phyloP scores from a whole-genome alignment of 2,797 vertebrate genomes.

The Brachyrhaphis roseni region DNA sequence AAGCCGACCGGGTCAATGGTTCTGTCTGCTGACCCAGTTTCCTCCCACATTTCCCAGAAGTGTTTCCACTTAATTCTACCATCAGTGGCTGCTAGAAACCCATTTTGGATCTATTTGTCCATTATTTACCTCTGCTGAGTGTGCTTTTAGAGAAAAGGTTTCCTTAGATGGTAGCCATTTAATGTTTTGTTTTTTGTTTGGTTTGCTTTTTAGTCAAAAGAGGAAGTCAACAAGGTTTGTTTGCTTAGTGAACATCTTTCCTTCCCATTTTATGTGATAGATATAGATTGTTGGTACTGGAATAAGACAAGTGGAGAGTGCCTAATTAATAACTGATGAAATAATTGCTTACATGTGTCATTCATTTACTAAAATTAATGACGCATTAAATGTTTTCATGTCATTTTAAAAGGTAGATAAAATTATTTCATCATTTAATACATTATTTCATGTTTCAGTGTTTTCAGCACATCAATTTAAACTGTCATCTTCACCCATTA shows the following conservation, averaged over 20 bases:
- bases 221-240: slow-evolving; percentile 76
- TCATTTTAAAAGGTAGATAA: too few relatives aligned
- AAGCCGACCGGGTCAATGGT: not conserved
- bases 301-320: too few relatives aligned
- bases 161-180: not conserved
- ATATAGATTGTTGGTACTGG: too few relatives aligned
- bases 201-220: slow-evolving; percentile 60
- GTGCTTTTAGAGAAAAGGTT: not conserved
- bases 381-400: too few relatives aligned
- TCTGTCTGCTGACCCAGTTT: slow-evolving; percentile 8
- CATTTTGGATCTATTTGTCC: slow-evolving; percentile 9
- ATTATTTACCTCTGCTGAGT: not conserved
- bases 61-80: not conserved
- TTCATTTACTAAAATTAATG: not conserved
- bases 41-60: slow-evolving; percentile 25
- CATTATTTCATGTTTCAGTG: too few relatives aligned
- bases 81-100: not conserved
- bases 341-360: not conserved
- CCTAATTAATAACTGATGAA: not conserved
- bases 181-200: slow-evolving; percentile 11
- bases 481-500: not conserved
- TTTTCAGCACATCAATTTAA: too few relatives aligned
- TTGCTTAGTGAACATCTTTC: not conserved
- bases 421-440: too few relatives aligned
- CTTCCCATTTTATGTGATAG: not conserved